Conservation (phyloP, 1,140 invertebrate genomes). For the Drosophila littoralis region DNA sequence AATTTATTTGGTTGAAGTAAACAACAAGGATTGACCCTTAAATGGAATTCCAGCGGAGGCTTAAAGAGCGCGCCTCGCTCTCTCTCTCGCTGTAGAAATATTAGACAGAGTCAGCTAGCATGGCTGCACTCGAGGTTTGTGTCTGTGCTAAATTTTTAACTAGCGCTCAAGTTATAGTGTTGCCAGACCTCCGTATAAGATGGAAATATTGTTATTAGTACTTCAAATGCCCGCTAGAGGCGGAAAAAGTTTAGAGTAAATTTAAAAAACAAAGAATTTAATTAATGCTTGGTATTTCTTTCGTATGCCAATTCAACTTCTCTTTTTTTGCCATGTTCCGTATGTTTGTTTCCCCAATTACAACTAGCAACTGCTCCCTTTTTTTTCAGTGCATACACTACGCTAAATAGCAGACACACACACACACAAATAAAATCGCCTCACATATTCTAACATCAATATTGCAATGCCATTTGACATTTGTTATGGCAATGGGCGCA, state of each 20-base stretch:
- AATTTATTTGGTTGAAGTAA: no score
- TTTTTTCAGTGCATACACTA: slow-evolving; percentile 5
- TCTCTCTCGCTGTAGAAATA: no score
- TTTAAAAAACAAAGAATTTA: neutral
- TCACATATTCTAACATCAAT: slow-evolving; percentile 62
- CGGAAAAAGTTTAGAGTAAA: neutral
- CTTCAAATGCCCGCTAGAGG: neutral
- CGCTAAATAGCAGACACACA: slow-evolving; percentile 5
- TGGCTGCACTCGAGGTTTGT: slow-evolving; percentile 1
- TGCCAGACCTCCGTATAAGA: neutral
- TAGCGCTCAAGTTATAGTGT: neutral
- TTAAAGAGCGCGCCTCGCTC: no score
- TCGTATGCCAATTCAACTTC: no score
- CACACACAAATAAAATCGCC: slow-evolving; percentile 22
- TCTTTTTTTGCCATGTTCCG: no score
- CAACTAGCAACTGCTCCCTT: neutral
- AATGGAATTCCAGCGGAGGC: no score
- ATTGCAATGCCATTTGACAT: slow-evolving; percentile 66
- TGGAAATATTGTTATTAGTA: neutral
- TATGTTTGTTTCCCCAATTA: neutral
- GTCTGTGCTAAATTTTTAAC: neutral
- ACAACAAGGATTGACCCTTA: no score
- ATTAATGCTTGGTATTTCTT: neutral
- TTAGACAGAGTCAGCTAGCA: neutral
- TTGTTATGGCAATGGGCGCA: slow-evolving; percentile 38